phyloP scores from a whole-genome alignment of 2,113 vertebrate species.

The Heliornis fulica region DNA sequence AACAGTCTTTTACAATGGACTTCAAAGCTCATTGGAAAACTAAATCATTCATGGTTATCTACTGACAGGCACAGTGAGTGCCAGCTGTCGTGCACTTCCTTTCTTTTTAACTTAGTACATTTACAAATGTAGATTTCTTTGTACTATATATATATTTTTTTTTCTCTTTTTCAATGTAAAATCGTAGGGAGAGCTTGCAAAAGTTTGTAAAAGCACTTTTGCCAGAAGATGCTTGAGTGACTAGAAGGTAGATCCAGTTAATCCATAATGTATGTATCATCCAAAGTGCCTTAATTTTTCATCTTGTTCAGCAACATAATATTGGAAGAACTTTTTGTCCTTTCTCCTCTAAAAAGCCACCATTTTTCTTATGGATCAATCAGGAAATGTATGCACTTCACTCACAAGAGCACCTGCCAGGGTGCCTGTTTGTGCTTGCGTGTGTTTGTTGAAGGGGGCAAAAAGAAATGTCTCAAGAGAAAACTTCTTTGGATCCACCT shows the following conservation, averaged over 20 bases:
- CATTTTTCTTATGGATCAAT: not conserved
- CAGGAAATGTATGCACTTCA: not conserved
- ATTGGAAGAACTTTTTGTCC: not conserved
- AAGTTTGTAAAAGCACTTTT: not conserved
- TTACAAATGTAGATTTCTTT: not conserved
- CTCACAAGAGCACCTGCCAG: not conserved
- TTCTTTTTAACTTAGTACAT: not conserved
- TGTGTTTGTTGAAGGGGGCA: not conserved
- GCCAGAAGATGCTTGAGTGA: not conserved
- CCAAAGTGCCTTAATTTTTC: not conserved
- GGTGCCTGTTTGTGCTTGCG: not conserved
- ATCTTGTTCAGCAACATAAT: not conserved
- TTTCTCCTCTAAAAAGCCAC: not conserved
- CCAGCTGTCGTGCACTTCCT: not conserved
- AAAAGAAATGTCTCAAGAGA: not conserved
- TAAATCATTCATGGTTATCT: conserved; percentile 14
- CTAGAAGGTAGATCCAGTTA: not conserved
- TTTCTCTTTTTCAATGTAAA: not conserved
- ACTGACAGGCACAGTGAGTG: not conserved
- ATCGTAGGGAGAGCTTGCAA: not conserved
- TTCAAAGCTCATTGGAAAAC: conserved; percentile 6
- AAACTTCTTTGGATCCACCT: not conserved
- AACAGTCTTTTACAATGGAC: not conserved
- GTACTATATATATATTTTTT: not conserved
- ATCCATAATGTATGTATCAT: not conserved